Evolutionary conservation across 1,140 invertebrate genomes (phyloP).

Genomic region (Pemphigus obesinymphae): DNA sequence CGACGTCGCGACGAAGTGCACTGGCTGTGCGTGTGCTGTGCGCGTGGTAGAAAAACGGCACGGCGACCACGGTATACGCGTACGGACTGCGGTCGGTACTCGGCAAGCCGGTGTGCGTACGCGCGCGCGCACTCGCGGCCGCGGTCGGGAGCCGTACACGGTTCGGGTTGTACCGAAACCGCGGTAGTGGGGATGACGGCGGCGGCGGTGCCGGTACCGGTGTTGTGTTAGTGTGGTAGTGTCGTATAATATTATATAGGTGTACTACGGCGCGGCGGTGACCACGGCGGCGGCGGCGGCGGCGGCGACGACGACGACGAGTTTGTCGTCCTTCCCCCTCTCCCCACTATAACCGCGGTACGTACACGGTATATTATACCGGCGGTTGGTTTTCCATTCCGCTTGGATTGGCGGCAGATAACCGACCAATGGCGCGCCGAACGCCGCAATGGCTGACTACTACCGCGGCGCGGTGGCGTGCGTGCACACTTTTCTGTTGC

Average conservation of each 20-base stretch:
- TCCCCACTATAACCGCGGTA: not conserved
- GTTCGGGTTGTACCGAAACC: not conserved
- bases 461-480: not conserved
- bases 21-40: not conserved
- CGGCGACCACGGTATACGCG: not conserved
- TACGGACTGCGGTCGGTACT: not conserved
- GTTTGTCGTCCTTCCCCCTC: not conserved
- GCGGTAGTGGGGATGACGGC: not conserved
- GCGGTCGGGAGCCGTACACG: not conserved
- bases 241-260: not conserved
- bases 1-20: constrained; percentile 22
- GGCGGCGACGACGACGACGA: not conserved
- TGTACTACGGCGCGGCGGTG: not conserved
- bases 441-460: constrained; percentile 32
- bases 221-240: not conserved
- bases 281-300: not conserved
- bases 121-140: not conserved
- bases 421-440: constrained; percentile 26
- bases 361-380: too few species aligned
- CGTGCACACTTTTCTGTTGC: not conserved
- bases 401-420: constrained; percentile 31
- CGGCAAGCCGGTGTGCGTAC: not conserved
- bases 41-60: not conserved
- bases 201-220: not conserved
- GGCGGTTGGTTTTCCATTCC: constrained; percentile 21